Base-by-base conservation (phyloP, 1,140 invertebrate genomes). In the Stratiolaelaps scimitus region DNA sequence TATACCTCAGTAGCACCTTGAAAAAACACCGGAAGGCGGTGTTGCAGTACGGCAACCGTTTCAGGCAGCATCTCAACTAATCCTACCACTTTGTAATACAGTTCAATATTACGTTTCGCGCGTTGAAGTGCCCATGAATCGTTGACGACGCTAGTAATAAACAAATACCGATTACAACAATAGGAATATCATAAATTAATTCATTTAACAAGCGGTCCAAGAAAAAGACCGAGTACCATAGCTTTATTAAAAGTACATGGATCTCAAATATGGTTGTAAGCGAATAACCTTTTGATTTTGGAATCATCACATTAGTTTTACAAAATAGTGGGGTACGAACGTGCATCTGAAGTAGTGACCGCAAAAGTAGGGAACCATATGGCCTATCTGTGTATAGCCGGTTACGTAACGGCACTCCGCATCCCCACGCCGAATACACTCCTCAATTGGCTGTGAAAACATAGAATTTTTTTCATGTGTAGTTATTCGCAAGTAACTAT, bases 261-360 rank as follows among this genome's bases (percentile, higher is more conserved):
- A 10, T 10, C 34, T 10, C 5, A 40, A 40, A 40, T 10, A 40
- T 40, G 10, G 34, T 40, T 40, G 34, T 40, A 40, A 40, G 34
- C 34, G 34, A 40, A 40, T n/a, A n/a, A n/a, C n/a, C n/a, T n/a
- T n/a, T n/a, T n/a, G n/a, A n/a, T n/a, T n/a, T n/a, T n/a, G n/a
- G n/a, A n/a, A n/a, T n/a, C n/a, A 10, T 40, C 34, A 40, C 34
- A 6, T 10, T 6, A 40, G 10, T 40, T 40, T 40, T 6, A 40
- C 34, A 40, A 40, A 40, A 6, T 40, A 40, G n/a, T 65, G 15
- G 5, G 29, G 34, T 65, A 74, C 78, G 79, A 75, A 83, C 82
- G 74, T 77, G 73, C 83, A 84, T 30, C 77, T 75, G 4, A 74
- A 71, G 70, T 83, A 76, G 65, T 84, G 81, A n/a, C 83, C 83